These are phyloP conservation scores for Typhlomys cinereus DNA, from an alignment of 2,113 vertebrate genomes.

Conservation along the genomic window DNA sequence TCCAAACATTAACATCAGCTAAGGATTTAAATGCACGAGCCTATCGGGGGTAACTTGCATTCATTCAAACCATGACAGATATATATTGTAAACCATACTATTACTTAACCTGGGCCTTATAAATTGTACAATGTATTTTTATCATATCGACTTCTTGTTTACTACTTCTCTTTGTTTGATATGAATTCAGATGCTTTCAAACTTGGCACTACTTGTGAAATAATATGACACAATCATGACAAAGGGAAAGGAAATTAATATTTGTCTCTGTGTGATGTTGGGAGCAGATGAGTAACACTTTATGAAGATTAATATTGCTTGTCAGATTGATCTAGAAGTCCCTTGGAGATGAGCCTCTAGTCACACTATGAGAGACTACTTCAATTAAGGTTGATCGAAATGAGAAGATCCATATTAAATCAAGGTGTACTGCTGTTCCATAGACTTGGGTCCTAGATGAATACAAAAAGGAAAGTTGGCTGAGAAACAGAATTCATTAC, in stretches of 20 bases:
- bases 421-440: no score
- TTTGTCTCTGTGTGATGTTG: neutral
- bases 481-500: neutral
- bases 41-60: no score
- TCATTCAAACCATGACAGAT: no score
- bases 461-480: no score
- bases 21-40: no score
- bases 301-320: neutral
- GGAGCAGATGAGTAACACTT: neutral
- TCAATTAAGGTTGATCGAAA: no score
- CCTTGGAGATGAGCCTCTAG: neutral
- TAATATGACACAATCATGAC: neutral
- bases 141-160: neutral
- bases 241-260: neutral
- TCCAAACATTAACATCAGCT: no score
- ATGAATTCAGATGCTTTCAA: neutral
- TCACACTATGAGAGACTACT: no score
- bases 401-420: neutral
- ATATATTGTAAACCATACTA: neutral
- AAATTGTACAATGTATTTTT: constrained; percentile 2
- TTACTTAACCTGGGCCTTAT: neutral
- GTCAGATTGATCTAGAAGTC: neutral
- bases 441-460: neutral
- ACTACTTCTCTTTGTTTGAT: constrained; percentile 4
- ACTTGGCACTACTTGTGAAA: neutral